phyloP scores from a whole-genome alignment of 92 coral and sea anemone species.

The Porites evermanni region DNA sequence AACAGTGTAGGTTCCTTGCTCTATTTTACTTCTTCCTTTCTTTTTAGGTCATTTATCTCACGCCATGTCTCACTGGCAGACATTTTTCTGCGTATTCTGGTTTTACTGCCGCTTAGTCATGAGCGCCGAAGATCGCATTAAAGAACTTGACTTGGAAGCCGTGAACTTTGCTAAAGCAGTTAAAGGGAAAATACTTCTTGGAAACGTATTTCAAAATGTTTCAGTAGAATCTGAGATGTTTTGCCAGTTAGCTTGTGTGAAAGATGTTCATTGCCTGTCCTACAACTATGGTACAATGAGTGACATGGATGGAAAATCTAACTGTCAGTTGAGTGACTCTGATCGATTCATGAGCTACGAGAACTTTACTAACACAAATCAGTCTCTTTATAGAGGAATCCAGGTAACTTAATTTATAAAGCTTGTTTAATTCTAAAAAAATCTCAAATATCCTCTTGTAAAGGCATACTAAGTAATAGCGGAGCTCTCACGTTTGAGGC shows the following conservation, averaged over 20 bases:
- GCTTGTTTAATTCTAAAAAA: no score
- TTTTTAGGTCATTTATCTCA: no score
- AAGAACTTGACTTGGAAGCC: not conserved
- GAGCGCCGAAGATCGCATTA: not conserved
- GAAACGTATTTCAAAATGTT: not conserved
- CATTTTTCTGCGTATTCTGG: no score
- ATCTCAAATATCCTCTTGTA: no score
- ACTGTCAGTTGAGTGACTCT: conserved; percentile 18
- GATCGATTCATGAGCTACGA: conserved; percentile 2
- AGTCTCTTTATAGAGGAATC: not conserved
- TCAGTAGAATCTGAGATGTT: not conserved
- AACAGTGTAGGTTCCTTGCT: no score
- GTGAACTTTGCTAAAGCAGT: not conserved
- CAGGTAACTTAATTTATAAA: not conserved
- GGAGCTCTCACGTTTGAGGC: no score
- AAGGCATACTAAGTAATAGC: no score
- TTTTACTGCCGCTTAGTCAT: no score
- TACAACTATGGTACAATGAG: not conserved
- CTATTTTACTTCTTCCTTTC: no score
- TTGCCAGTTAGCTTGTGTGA: not conserved
- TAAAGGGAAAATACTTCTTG: not conserved
- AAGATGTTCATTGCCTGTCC: not conserved
- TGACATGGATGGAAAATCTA: not conserved
- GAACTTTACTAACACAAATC: not conserved
- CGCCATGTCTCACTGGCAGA: no score